Conservation (phyloP, 2,113 vertebrate genomes). For the Heteronetta atricapilla region DNA sequence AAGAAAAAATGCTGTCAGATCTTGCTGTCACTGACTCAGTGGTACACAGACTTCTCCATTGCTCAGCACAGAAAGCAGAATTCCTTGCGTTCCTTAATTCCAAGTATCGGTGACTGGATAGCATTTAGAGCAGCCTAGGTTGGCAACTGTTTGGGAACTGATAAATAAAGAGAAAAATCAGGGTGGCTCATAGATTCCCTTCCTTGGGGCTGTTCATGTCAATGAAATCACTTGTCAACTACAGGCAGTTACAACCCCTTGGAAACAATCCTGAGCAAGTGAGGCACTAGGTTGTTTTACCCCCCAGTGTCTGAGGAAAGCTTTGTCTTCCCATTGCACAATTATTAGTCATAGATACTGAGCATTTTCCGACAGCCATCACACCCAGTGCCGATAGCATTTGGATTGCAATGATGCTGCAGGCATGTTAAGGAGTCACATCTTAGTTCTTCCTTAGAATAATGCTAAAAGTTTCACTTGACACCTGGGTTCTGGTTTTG, state of each 20-base stretch:
- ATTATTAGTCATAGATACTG: background rate
- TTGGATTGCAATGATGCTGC: background rate
- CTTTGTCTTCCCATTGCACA: background rate
- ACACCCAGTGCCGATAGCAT: background rate
- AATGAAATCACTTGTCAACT: background rate
- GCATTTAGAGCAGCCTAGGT: background rate
- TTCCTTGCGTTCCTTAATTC: background rate
- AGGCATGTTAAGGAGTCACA: background rate
- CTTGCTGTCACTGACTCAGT: background rate
- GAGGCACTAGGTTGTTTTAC: background rate
- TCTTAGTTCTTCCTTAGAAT: background rate
- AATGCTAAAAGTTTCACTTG: background rate
- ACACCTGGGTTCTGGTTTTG: background rate
- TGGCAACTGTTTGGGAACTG: background rate
- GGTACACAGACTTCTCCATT: background rate
- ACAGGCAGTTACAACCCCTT: background rate
- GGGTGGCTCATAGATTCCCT: background rate
- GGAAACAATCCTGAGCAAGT: background rate
- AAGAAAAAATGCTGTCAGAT: background rate
- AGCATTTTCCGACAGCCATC: background rate
- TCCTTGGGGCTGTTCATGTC: background rate
- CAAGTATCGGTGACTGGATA: background rate
- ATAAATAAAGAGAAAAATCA: background rate
- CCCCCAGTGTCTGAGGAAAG: background rate
- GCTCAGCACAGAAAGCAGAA: background rate